These are phyloP conservation scores for Camponotus floridanus DNA, from an alignment of 1,140 invertebrate species.

Conservation along the genomic window DNA sequence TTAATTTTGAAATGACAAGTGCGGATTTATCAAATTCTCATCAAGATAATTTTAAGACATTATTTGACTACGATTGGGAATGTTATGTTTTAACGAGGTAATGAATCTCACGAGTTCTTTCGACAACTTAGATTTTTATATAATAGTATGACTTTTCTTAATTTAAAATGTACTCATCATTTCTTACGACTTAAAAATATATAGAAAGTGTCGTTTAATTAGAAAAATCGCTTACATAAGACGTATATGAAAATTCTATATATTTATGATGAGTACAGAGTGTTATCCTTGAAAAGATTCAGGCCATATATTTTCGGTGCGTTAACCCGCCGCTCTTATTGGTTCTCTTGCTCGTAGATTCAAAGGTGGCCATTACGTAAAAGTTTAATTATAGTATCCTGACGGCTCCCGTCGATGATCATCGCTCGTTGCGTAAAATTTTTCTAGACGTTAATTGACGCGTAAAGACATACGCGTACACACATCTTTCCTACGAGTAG, in stretches of 20 bases:
- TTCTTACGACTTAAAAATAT: neutral
- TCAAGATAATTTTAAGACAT: neutral
- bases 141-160: neutral
- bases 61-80: neutral
- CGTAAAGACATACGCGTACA: conserved; percentile 11
- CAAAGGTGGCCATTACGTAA: conserved; percentile 45
- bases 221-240: neutral
- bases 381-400: conserved; percentile 54
- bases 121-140: neutral
- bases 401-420: conserved; percentile 29
- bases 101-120: neutral
- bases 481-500: neutral
- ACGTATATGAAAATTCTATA: too few species aligned
- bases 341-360: conserved; percentile 5
- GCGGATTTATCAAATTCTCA: neutral
- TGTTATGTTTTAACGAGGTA: conserved; percentile 4
- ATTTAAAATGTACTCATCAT: neutral
- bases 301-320: conserved; percentile 15
- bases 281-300: neutral
- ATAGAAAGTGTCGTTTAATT: conserved; percentile 10
- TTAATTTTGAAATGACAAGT: conserved; percentile 10
- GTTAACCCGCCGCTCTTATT: conserved; percentile 15
- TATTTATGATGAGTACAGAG: neutral
- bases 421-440: conserved; percentile 48
- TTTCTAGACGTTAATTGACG: conserved; percentile 38